These are phyloP conservation scores for Hermaeophaga mercurialis DNA, from an alignment of 2,888 invertebrate species.

Conservation along the genomic window DNA sequence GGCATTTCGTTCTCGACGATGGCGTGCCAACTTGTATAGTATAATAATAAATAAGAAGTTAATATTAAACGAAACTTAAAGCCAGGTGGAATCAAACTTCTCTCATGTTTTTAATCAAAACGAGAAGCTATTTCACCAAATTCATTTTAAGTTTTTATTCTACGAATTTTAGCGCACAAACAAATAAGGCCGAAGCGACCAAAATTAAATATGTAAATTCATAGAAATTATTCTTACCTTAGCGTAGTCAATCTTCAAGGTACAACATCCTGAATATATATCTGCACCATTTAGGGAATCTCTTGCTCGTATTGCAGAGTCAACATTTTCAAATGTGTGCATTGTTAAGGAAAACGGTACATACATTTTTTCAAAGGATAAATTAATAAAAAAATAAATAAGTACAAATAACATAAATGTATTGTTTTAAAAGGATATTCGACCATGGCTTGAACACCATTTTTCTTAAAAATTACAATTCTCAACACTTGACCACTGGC, in stretches of 20 bases:
- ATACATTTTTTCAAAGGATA: neutral
- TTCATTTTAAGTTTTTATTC: no score
- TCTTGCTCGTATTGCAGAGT: conserved; percentile 92
- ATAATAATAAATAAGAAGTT: no score
- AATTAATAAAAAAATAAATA: neutral
- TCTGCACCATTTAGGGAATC: conserved; percentile 96
- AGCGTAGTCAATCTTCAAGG: conserved; percentile 97
- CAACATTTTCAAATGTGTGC: conserved; percentile 86
- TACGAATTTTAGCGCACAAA: no score
- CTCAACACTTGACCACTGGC: conserved; percentile 94
- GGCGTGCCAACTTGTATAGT: no score
- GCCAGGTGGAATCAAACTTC: no score
- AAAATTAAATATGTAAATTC: neutral
- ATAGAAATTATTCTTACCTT: conserved; percentile 73
- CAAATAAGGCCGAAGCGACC: neutral
- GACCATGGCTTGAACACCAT: conserved; percentile 98
- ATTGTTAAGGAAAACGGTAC: conserved; percentile 23
- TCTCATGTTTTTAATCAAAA: no score
- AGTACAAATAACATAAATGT: neutral
- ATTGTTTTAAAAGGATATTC: conserved; percentile 87
- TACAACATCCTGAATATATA: conserved; percentile 99
- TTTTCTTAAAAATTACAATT: conserved; percentile 99
- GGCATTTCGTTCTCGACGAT: no score
- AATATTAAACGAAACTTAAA: no score
- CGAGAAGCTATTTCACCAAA: no score